phyloP scores from a whole-genome alignment of 2,888 invertebrate genomes.

The Drosophila neoperkinsi region DNA sequence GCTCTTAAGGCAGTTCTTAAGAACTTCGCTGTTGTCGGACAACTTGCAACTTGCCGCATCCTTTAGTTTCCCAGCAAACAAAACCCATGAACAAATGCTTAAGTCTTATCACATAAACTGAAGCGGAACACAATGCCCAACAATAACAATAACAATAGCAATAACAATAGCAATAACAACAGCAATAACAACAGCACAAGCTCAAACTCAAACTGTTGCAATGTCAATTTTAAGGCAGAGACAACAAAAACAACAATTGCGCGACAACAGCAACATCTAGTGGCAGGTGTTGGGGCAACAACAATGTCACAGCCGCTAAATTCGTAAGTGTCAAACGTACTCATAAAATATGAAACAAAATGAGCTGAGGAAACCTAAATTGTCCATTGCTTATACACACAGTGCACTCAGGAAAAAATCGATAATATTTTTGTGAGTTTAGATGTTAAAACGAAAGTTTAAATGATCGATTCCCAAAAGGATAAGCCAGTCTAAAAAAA shows the following conservation, averaged over 20 bases:
- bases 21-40: not conserved
- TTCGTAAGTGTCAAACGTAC: conserved; percentile 77
- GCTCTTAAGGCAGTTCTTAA: too few species aligned
- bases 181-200: conserved; percentile 25
- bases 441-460: not conserved
- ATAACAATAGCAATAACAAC: conserved; percentile 22
- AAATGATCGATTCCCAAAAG: not conserved
- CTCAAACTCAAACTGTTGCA: conserved; percentile 23
- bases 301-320: conserved; percentile 63
- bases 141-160: conserved; percentile 27
- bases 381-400: not conserved
- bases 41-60: not conserved
- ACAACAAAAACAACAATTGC: not conserved
- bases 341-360: not conserved
- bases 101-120: not conserved
- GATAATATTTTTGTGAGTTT: not conserved
- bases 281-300: conserved; percentile 20
- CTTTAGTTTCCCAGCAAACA: not conserved
- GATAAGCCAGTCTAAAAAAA: not conserved
- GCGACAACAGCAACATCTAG: conserved; percentile 12
- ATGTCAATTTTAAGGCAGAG: conserved; percentile 31
- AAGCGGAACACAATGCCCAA: conserved; percentile 14
- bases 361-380: not conserved
- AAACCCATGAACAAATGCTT: not conserved
- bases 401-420: not conserved